Conservation (phyloP, 2,888 invertebrate genomes). For the Mantis religiosa region DNA sequence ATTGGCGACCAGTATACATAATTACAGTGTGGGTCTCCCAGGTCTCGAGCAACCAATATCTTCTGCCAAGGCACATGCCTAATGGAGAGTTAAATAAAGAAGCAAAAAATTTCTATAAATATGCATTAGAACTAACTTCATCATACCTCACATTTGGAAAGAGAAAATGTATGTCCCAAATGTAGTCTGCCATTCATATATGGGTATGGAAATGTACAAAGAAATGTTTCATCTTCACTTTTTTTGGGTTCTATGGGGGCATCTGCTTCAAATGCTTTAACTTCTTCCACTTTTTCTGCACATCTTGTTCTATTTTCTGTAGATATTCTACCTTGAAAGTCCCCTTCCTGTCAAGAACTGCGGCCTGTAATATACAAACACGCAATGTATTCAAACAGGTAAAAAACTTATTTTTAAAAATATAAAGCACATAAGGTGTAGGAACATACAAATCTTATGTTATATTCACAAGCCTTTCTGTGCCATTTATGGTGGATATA, state of each 20-base stretch:
- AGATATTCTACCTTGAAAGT: constrained; percentile 95
- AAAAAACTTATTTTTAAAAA: no score
- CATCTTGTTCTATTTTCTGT: constrained; percentile 79
- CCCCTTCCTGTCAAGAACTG: constrained; percentile 68
- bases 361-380: constrained; percentile 12
- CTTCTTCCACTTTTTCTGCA: constrained; percentile 79
- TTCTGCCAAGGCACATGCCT: no score
- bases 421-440: no score
- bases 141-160: constrained; percentile 91
- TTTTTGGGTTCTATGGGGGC: constrained; percentile 61
- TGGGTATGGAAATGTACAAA: constrained; percentile 95
- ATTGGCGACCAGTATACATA: no score
- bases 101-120: not conserved
- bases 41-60: no score
- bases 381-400: not conserved
- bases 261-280: constrained; percentile 78
- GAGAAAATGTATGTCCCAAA: constrained; percentile 93
- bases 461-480: no score
- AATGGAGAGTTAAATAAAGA: no score
- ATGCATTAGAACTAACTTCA: not conserved
- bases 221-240: constrained; percentile 71
- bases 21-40: no score
- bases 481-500: no score
- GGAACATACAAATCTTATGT: no score
- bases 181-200: constrained; percentile 99